Evolutionary conservation across 2,797 vertebrate genomes (phyloP).

Genomic region (Gymnopithys bicolor): DNA sequence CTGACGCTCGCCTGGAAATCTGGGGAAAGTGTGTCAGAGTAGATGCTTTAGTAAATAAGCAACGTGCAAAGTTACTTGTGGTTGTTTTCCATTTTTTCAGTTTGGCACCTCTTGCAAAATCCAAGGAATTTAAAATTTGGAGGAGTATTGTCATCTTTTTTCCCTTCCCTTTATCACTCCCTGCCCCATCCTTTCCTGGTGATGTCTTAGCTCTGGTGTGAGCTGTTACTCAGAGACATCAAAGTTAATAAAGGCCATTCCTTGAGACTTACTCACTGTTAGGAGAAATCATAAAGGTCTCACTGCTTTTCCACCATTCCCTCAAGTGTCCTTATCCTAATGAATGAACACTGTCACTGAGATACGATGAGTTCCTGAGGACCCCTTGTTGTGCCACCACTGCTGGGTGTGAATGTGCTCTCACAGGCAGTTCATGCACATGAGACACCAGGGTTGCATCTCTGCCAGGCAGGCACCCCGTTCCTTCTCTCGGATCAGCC

Average conservation of each 20-base stretch:
- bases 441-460: neutral
- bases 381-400: neutral
- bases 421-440: neutral
- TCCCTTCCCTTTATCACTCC: neutral
- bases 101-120: neutral
- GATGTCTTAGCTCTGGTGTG: neutral
- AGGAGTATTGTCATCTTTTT: neutral
- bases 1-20: neutral
- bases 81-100: neutral
- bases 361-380: fast-evolving
- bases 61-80: neutral
- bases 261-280: neutral
- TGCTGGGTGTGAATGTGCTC: neutral
- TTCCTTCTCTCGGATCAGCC: neutral
- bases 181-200: neutral
- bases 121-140: neutral
- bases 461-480: neutral
- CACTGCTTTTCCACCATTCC: neutral
- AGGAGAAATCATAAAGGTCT: neutral
- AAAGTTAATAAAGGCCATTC: neutral
- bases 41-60: neutral
- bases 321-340: fast-evolving
- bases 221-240: neutral
- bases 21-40: neutral
- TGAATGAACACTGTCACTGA: fast-evolving